Evolutionary conservation across 2,113 vertebrate species (phyloP).

Genomic region (Oreochromis niloticus): DNA sequence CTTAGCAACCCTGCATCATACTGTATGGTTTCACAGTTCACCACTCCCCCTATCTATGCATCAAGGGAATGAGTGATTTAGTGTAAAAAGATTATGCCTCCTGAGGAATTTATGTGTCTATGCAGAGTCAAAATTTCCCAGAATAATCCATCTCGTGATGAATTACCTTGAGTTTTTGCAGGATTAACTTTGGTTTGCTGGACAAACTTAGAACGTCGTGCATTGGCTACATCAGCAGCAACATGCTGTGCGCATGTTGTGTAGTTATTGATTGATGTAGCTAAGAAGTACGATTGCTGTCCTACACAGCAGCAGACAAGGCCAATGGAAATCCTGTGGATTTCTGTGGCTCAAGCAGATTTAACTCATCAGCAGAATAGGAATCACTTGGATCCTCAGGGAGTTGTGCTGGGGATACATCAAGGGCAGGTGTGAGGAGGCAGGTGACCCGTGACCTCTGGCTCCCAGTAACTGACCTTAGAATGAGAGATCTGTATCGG

Average conservation of each 20-base stretch:
- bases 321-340: constrained; percentile 57
- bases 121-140: constrained; percentile 33
- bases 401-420: constrained; percentile 41
- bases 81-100: constrained; percentile 47
- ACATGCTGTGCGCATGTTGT: constrained; percentile 32
- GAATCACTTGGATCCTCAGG: constrained; percentile 13
- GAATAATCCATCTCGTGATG: constrained; percentile 51
- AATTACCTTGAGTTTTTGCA: constrained; percentile 34
- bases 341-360: constrained; percentile 60
- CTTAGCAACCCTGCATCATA: constrained; percentile 34
- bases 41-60: constrained; percentile 21
- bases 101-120: constrained; percentile 35
- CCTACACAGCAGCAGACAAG: constrained; percentile 48
- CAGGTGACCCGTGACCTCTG: constrained; percentile 54
- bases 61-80: constrained; percentile 50
- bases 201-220: constrained; percentile 31
- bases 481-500: constrained; percentile 42
- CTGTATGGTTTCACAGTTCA: constrained; percentile 21
- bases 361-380: constrained; percentile 67
- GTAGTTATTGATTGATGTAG: constrained; percentile 59
- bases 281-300: constrained; percentile 40
- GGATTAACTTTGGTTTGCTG: constrained; percentile 34
- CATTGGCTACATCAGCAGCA: constrained; percentile 38
- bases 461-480: constrained; percentile 50
- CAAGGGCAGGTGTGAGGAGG: constrained; percentile 59